Evolutionary conservation across 2,888 invertebrate genomes (phyloP), one percentile per base, ranked within the genome.

Genomic region (Drosophila ustulata): DNA sequence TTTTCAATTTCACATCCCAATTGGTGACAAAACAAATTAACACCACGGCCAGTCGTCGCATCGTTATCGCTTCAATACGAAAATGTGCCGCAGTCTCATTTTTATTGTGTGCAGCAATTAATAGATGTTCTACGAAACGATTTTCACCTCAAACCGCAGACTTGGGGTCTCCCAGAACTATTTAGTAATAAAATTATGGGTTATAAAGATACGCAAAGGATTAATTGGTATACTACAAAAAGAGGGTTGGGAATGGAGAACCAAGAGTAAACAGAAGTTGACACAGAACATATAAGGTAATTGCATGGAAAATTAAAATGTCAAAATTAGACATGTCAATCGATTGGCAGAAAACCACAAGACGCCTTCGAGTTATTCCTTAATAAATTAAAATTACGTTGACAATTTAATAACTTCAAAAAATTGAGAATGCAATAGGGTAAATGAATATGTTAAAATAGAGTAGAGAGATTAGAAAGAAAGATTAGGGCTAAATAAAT

Each of bases 1-100:
- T 69, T 80, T 88, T 79, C 83, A 80, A 86, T 80, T 82, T 68
- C 41, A 61, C 45, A 82, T 67, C 66, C 53, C 50, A 66, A 63
- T 57, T 68, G 65, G 46, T 66, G 65, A 51, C 67, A 59, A 69
- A 68, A 75, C 57, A 30, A 65, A 75, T 78, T 66, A 75, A 50
- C 59, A 39, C 62, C 47, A 25, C 5, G 18, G 11, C 52, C 52
- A 56, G 59, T 34, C 41, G 23, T 41, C 39, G 39, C 18, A 8
- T 45, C 32, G 43, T 75, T 79, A 75, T 65, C 75, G 45, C 47
- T 3, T 9, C 64, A 6, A 32, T 11, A 53, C 34, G 50, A 75
- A 47, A 51, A 18, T 37, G 37, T 50, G 46, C 8, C 26, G 26
- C 41, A 13, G 23, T 32, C 18, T 45, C 18, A 18, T 47, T 30